Conservation (phyloP, 2,888 invertebrate genomes). For the Mythimna ferrago region DNA sequence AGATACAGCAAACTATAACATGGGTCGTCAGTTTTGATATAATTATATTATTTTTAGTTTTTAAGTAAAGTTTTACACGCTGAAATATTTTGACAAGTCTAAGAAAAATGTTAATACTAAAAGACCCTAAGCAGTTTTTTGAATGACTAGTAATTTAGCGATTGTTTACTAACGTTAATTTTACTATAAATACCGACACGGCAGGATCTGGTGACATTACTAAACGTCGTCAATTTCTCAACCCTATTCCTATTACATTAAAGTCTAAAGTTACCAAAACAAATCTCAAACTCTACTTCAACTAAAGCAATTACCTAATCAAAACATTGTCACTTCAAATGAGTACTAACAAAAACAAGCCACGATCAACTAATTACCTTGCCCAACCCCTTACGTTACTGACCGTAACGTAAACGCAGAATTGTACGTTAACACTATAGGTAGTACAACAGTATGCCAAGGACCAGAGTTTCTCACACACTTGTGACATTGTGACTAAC, state of each 20-base stretch:
- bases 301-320: background rate
- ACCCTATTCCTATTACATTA: background rate
- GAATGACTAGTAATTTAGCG: too few relatives aligned
- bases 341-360: constrained; percentile 29
- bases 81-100: too few relatives aligned
- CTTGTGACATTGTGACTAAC: constrained; percentile 58
- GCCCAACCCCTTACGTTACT: constrained; percentile 41
- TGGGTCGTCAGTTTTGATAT: too few relatives aligned
- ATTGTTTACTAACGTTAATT: too few relatives aligned
- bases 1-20: too few relatives aligned
- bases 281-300: background rate
- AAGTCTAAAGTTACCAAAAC: background rate
- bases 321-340: constrained; percentile 30
- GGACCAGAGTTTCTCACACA: constrained; percentile 56
- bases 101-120: too few relatives aligned
- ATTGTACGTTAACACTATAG: constrained; percentile 41
- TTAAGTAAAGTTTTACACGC: too few relatives aligned
- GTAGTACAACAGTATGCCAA: constrained; percentile 53
- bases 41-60: too few relatives aligned
- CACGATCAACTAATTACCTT: constrained; percentile 37
- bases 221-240: too few relatives aligned
- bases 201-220: too few relatives aligned
- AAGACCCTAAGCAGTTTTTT: too few relatives aligned
- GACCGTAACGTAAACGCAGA: constrained; percentile 45
- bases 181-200: too few relatives aligned